phyloP scores from a whole-genome alignment of 2,797 vertebrate species.

The Zenarchopterus dispar region DNA sequence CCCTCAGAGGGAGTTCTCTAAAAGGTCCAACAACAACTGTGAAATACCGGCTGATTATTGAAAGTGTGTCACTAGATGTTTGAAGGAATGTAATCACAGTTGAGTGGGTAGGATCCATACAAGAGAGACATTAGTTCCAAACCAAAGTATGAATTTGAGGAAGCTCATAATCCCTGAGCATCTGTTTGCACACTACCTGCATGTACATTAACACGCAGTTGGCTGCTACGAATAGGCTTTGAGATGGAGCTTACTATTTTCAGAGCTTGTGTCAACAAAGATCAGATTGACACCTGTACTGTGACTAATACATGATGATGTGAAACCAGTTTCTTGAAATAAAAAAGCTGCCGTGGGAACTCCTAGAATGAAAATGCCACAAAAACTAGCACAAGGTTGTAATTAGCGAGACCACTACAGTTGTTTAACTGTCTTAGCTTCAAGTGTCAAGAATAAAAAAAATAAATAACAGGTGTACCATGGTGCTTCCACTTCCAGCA shows the following conservation, averaged over 20 bases:
- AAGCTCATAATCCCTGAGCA: constrained; percentile 36
- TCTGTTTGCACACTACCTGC: constrained; percentile 40
- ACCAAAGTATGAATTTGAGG: constrained; percentile 33
- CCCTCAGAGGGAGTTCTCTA: constrained; percentile 40
- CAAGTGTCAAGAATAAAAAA: too few relatives aligned
- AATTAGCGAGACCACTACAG: constrained; percentile 71
- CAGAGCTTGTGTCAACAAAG: constrained; percentile 38
- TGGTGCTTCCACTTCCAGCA: too few relatives aligned
- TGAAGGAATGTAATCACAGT: constrained; percentile 11
- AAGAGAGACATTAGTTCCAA: constrained; percentile 34
- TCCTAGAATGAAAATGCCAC: constrained; percentile 66
- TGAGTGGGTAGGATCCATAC: constrained; percentile 23
- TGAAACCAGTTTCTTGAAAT: constrained; percentile 40
- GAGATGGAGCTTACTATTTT: constrained; percentile 15
- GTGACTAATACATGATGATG: constrained; percentile 76
- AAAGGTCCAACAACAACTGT: constrained; percentile 19
- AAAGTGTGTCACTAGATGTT: constrained; percentile 27
- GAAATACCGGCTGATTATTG: constrained; percentile 25
- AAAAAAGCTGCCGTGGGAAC: constrained; percentile 54
- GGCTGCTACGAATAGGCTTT: constrained; percentile 22
- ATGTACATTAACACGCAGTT: constrained; percentile 3
- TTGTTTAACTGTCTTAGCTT: too few relatives aligned
- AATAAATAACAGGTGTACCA: too few relatives aligned
- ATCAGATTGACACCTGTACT: constrained; percentile 71
- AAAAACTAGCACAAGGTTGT: constrained; percentile 63